Evolutionary conservation across 2,113 vertebrate species (phyloP), one percentile per base, ranked within the genome.

Genomic region (Quiscalus mexicanus): DNA sequence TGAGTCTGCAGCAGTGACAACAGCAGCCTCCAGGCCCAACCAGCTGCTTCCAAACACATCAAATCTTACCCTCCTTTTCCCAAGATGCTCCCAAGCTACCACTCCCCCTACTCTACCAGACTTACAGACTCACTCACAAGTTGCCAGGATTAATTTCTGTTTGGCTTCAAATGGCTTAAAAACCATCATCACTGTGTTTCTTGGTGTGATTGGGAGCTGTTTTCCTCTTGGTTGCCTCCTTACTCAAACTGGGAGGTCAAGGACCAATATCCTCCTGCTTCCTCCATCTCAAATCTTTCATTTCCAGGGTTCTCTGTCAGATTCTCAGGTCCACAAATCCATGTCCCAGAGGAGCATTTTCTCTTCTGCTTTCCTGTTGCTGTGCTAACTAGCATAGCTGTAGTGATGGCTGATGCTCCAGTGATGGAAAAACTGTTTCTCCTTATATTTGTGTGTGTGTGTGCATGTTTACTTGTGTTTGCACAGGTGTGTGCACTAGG

Each of bases 301-400:
- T 28, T 93, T 95, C 24, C 1, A 2, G 47, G n/a, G 10, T 76
- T 90, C 58, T 39, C 52, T 82, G 65, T 65, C 37, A 49, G 5
- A 68, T 71, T 79, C n/a, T 73, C 17, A 8, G 18, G 35, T 76
- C 49, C 50, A 62, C 23, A 83, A 53, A 69, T 60, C 62, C 1
- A 0, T 55, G 30, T 69, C 89, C 65, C 77, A 62, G 30, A 85
- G 58, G 25, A 68, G 15, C n/a, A 82, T 87, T 93, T 94, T 85
- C 65, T 68, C 47, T 84, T 85, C 69, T 28, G 33, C 80, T 92
- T 92, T 68, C 45, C 67, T 53, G 49, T 87, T 88, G 75, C 90
- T 95, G 91, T 96, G 93, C 65, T 74, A 90, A 31, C 53, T 45
- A 70, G n/a, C 58, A 22, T 60, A 87, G 70, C 74, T 89, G 50